These are phyloP conservation scores for Hyles euphorbiae DNA, from an alignment of 1,140 invertebrate species.

Conservation along the genomic window DNA sequence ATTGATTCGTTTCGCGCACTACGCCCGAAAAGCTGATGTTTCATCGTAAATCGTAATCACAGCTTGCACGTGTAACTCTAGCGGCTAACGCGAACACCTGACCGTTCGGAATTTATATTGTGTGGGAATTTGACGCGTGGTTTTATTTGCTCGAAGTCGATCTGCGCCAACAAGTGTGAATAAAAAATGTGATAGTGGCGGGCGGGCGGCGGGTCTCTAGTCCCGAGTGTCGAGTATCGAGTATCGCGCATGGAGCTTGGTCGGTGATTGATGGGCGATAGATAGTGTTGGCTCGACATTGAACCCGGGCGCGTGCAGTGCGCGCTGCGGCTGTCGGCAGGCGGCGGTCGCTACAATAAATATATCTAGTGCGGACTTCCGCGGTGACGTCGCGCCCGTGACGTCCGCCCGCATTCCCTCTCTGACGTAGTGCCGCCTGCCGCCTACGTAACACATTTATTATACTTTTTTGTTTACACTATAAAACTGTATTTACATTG, in stretches of 20 bases:
- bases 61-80: not conserved
- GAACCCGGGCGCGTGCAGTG: constrained; percentile 33
- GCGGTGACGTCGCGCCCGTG: constrained; percentile 57
- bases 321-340: constrained; percentile 22
- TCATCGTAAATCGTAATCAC: constrained; percentile 1
- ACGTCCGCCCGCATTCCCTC: constrained; percentile 32
- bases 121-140: too few relatives aligned
- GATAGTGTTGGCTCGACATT: constrained; percentile 61
- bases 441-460: constrained; percentile 47
- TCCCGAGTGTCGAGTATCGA: constrained; percentile 6
- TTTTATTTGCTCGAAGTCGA: too few relatives aligned
- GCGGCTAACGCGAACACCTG: too few relatives aligned
- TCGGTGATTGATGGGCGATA: constrained; percentile 68
- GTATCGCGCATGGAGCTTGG: not conserved
- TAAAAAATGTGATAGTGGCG: too few relatives aligned
- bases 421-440: constrained; percentile 44
- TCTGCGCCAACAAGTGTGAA: too few relatives aligned
- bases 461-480: constrained; percentile 67
- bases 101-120: too few relatives aligned
- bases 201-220: constrained; percentile 10
- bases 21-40: not conserved
- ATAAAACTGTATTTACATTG: constrained; percentile 69
- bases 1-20: constrained; percentile 19
- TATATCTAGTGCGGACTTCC: constrained; percentile 66
- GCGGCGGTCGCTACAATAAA: constrained; percentile 36